phyloP scores from a whole-genome alignment of 2,888 invertebrate genomes.

The Nomada ferruginata region DNA sequence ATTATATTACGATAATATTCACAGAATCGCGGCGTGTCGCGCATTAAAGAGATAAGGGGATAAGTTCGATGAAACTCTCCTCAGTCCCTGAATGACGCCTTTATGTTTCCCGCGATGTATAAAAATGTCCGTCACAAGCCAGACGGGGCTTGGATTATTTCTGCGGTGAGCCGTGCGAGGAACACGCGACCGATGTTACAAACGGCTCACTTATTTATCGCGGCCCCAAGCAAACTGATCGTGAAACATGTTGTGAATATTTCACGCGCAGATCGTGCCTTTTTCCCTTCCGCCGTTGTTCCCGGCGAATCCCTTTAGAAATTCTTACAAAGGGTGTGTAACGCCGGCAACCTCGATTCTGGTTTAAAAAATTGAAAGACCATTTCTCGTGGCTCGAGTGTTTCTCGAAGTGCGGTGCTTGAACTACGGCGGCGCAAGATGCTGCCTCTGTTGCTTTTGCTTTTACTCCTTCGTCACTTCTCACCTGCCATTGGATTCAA shows the following conservation, averaged over 20 bases:
- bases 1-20: not conserved
- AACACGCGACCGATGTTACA: constrained; percentile 59
- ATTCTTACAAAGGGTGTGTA: constrained; percentile 49
- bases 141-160: constrained; percentile 63
- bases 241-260: constrained; percentile 66
- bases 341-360: constrained; percentile 53
- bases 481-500: constrained; percentile 65
- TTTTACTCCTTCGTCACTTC: constrained; percentile 42
- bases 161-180: constrained; percentile 44
- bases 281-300: constrained; percentile 22
- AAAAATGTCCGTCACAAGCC: constrained; percentile 56
- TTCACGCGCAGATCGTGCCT: constrained; percentile 55
- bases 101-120: constrained; percentile 51
- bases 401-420: constrained; percentile 12
- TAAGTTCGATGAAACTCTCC: constrained; percentile 41
- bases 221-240: constrained; percentile 65
- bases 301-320: constrained; percentile 36
- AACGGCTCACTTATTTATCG: constrained; percentile 67
- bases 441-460: constrained; percentile 28
- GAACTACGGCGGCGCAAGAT: constrained; percentile 38
- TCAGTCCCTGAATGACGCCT: constrained; percentile 42
- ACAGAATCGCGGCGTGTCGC: not conserved
- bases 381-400: constrained; percentile 41
- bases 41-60: constrained; percentile 49
- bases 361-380: constrained; percentile 57